phyloP scores from a whole-genome alignment of 1,140 invertebrate species.

The Coenobita brevimanus region DNA sequence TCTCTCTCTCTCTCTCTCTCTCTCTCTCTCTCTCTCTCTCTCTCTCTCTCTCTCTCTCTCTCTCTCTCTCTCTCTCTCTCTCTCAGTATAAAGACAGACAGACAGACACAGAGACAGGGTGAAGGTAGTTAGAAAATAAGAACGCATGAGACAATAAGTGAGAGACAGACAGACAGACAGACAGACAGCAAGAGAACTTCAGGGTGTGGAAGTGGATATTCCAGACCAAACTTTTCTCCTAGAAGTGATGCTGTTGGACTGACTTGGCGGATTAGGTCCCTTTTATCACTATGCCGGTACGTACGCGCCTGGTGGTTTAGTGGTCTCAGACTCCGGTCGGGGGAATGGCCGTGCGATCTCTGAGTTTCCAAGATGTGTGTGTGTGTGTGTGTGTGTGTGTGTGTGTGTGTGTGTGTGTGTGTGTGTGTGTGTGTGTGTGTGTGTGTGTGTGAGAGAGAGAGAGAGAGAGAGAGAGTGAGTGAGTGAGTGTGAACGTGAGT shows the following conservation, averaged over 20 bases:
- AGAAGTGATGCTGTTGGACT: no score
- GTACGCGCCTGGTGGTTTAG: no score
- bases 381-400: no score
- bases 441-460: background rate
- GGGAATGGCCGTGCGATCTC: no score
- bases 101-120: no score
- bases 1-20: background rate
- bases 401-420: background rate
- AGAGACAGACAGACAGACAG: background rate
- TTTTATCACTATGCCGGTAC: no score
- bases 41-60: background rate
- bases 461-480: constrained; percentile 8
- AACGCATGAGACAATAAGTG: background rate
- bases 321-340: no score
- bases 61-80: background rate
- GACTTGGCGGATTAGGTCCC: no score
- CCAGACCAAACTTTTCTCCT: no score
- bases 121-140: background rate
- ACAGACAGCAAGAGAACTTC: background rate
- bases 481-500: background rate
- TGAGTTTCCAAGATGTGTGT: no score
- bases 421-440: background rate
- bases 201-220: background rate
- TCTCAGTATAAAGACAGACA: no score
- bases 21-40: background rate